Conservation (phyloP, 2,797 vertebrate species). For the Phataginus tetradactyla region DNA sequence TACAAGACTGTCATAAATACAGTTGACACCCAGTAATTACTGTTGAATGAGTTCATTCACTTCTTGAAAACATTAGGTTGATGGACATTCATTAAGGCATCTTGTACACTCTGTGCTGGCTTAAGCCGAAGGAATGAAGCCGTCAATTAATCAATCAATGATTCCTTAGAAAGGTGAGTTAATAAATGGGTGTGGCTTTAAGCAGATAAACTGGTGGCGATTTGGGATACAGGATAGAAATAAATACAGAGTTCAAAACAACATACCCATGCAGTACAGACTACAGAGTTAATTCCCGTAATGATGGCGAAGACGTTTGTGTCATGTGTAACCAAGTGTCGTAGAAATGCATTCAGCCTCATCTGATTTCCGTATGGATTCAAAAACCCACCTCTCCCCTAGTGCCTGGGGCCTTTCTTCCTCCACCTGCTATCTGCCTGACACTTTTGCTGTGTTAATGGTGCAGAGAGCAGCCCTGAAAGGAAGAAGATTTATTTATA, state of each 20-base stretch:
- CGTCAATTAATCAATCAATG: not conserved
- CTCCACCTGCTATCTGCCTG: not conserved
- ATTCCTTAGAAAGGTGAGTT: not conserved
- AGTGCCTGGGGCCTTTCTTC: too few relatives aligned
- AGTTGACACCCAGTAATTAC: not conserved
- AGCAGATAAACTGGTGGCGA: not conserved
- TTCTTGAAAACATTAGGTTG: not conserved
- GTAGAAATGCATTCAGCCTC: too few relatives aligned
- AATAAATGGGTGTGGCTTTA: rapidly evolving
- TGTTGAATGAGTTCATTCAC: not conserved
- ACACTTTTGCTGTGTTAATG: not conserved
- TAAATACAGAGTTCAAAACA: not conserved
- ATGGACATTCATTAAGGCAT: too few relatives aligned
- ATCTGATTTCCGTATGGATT: too few relatives aligned
- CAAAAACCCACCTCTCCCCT: not conserved
- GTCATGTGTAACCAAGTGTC: rapidly evolving
- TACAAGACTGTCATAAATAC: not conserved
- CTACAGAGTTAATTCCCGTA: not conserved
- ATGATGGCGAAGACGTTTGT: too few relatives aligned
- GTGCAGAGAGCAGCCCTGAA: not conserved
- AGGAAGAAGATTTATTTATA: not conserved
- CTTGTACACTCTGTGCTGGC: not conserved
- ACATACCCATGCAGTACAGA: not conserved
- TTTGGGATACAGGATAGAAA: not conserved
- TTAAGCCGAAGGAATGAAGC: not conserved